Conservation (phyloP, 2,797 vertebrate species). For the Amniataba percoides region DNA sequence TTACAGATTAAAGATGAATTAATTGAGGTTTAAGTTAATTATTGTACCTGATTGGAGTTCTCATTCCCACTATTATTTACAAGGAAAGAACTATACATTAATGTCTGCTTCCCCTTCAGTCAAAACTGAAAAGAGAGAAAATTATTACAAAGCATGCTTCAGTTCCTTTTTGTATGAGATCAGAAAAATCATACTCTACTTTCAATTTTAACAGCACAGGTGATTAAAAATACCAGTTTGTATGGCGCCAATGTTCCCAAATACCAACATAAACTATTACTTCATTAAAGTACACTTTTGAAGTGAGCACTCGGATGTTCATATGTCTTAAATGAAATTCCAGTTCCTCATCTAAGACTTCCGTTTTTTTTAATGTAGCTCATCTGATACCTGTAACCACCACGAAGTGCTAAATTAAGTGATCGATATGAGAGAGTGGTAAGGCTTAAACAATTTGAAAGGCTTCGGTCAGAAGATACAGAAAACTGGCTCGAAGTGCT, state of each 20-base stretch:
- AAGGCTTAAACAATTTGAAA: conserved; percentile 48
- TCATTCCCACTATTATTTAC: conserved; percentile 28
- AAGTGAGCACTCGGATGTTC: conserved; percentile 25
- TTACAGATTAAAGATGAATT: conserved; percentile 23
- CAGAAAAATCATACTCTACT: conserved; percentile 28
- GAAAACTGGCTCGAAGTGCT: conserved; percentile 52
- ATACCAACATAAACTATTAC: conserved; percentile 29
- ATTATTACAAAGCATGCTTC: conserved; percentile 40
- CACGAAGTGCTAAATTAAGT: conserved; percentile 24
- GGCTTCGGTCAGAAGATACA: conserved; percentile 29
- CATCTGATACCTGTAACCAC: conserved; percentile 29
- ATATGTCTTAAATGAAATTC: conserved; percentile 14
- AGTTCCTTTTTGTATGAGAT: conserved; percentile 17
- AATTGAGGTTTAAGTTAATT: conserved; percentile 45
- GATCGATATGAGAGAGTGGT: conserved; percentile 37
- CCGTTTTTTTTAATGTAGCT: not conserved
- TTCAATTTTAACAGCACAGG: conserved; percentile 9
- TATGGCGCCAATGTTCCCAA: conserved; percentile 32
- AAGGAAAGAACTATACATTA: conserved; percentile 21
- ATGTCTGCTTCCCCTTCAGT: not conserved
- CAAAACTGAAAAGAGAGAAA: conserved; percentile 5
- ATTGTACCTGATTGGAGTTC: conserved; percentile 53
- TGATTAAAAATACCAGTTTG: conserved; percentile 10
- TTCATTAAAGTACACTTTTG: conserved; percentile 28
- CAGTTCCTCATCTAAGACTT: conserved; percentile 5